Evolutionary conservation across 2,797 vertebrate species (phyloP), one percentile per base, ranked within the genome.

Genomic region (Alfaro cultratus): DNA sequence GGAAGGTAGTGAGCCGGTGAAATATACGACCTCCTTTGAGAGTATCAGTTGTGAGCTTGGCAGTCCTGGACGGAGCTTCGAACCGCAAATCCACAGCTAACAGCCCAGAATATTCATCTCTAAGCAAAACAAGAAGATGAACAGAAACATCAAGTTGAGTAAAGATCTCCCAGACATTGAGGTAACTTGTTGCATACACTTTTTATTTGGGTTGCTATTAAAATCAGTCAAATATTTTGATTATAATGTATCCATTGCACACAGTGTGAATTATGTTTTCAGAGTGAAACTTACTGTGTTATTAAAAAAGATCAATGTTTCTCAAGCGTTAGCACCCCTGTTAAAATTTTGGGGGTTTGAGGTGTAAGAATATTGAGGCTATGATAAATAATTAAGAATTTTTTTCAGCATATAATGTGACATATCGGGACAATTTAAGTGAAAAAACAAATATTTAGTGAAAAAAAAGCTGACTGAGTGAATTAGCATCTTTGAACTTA

Each of bases 111-210:
- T 13, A 51, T 62, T 13, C 53, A 53, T n/a, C 74, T 57, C 1
- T 26, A n/a, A 72, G 5, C 4, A 5, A 71, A 46, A 36, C 1
- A n/a, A 74, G 41, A 55, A 29, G 47, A 9, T 21, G 26, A 21
- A 45, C 46, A 73, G 68, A 81, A 53, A 16, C 81, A 82, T 47
- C 76, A 95, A 94, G 92, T 71, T 94, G 86, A 95, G 94, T 68
- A 94, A 81, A 91, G 94, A 94, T 73, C 91, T 91, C 45, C 92
- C 92, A 68, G 94, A 95, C 55, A 95, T 95, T 31, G 94, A 95
- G 93, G 94, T 95, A 93, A 82, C 62, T 10, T 13, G 1, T 15
- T 47, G 5, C 47, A 53, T 1, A 7, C 68, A 46, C 26, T 31
- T n/a, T 45, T 29, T 71, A 21, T 71, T 7, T 71, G 23, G 5